Conservation (phyloP, 2,113 vertebrate genomes). For the Atrichornis clamosus region DNA sequence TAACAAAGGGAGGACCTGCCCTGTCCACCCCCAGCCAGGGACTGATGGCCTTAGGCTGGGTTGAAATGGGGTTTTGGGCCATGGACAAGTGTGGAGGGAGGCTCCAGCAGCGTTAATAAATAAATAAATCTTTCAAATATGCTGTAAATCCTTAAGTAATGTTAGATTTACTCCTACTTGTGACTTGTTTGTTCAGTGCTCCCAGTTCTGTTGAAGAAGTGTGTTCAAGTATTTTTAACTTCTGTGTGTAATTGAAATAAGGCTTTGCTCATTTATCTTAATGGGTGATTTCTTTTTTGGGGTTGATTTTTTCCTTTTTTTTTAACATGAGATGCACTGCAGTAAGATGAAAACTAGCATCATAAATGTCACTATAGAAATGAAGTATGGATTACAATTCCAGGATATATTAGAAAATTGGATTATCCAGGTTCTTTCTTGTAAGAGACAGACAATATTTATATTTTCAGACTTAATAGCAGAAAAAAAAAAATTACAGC, state of each 20-base stretch:
- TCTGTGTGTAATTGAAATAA: background rate
- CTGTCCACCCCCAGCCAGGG: background rate
- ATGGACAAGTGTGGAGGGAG: background rate
- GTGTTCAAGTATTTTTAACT: background rate
- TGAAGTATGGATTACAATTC: background rate
- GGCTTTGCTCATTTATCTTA: background rate
- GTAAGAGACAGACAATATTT: background rate
- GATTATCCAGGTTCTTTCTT: background rate
- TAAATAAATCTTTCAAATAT: background rate
- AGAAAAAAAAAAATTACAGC: background rate
- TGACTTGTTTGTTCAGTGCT: background rate
- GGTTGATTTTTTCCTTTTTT: background rate
- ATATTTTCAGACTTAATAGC: background rate
- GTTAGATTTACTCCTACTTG: background rate
- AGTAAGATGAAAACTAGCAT: background rate
- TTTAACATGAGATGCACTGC: background rate
- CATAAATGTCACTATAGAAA: background rate
- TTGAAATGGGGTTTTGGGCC: background rate
- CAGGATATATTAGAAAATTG: background rate
- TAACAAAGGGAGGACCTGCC: rapidly evolving
- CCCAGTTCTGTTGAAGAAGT: background rate
- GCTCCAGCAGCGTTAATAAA: background rate
- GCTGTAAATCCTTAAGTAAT: background rate
- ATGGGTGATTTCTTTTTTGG: background rate
- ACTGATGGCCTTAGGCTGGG: background rate